These are phyloP conservation scores for Pyrochroa serraticornis DNA, from an alignment of 2,888 invertebrate species.

Conservation along the genomic window DNA sequence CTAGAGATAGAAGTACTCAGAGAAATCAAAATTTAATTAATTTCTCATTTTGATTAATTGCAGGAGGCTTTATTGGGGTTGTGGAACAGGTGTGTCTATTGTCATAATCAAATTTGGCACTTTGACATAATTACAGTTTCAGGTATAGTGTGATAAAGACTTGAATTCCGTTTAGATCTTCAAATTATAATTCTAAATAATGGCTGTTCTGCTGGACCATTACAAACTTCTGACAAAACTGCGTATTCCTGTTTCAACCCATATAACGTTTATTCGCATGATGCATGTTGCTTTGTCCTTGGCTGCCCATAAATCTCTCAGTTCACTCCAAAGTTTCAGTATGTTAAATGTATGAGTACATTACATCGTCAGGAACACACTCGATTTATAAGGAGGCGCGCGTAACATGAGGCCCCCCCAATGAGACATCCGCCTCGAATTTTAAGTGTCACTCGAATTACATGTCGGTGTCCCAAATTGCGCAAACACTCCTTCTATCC, in stretches of 20 bases:
- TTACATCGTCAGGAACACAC: conserved; percentile 13
- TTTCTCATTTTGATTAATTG: too few relatives aligned
- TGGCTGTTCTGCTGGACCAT: neutral
- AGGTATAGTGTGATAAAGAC: neutral
- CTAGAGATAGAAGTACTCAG: too few relatives aligned
- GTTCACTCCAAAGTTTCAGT: conserved; percentile 19
- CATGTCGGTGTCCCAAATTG: conserved; percentile 1
- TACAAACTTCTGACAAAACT: conserved; percentile 16
- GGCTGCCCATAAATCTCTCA: conserved; percentile 16
- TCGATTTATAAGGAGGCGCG: conserved; percentile 12
- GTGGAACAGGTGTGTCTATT: neutral
- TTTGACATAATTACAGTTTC: neutral
- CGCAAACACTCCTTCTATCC: neutral
- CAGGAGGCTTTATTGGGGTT: too few relatives aligned
- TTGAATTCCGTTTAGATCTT: neutral
- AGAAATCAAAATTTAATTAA: too few relatives aligned
- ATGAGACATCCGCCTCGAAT: neutral
- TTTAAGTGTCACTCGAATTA: neutral
- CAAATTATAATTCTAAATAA: too few relatives aligned
- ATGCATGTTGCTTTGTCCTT: conserved; percentile 10
- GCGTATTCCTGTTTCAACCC: conserved; percentile 15
- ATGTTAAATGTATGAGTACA: conserved; percentile 14
- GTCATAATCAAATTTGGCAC: neutral
- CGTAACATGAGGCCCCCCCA: conserved; percentile 8
- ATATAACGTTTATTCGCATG: conserved; percentile 12